Base-by-base conservation (phyloP, 2,797 vertebrate species). In the Meriones psammophilus region DNA sequence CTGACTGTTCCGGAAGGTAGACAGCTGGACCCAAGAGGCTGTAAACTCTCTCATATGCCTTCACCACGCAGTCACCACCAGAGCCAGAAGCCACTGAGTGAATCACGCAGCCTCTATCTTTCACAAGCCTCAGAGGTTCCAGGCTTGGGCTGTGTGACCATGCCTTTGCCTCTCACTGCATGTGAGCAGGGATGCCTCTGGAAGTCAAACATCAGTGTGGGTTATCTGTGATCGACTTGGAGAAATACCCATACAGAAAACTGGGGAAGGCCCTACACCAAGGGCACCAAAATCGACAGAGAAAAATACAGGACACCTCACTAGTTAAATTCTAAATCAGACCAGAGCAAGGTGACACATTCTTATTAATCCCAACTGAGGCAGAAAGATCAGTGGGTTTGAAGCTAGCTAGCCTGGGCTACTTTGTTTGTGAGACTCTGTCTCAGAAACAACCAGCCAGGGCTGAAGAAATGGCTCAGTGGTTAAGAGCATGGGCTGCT, bases 381-480 rank as follows among this genome's bases (percentile, higher is more conserved):
- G 30, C 33, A 46, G 68, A 28, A 74, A 46, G 68, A 84, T 50
- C 30, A 20, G 10, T 42, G 68, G 33, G 30, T 42, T 76, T 18
- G 20, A 84, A 62, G 39, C 39, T 73, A 62, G 39, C 39, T 73
- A 74, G 30, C 39, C 69, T 64, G 30, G 6, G 22, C 22, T 62
- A 84, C 36, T 15, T 15, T 66, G 56, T 14, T 14, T 58, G 46
- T 39, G 33, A 85, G 33, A 64, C 22, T 14, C n/a, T 50, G 2
- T n/a, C 89, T 62, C 56, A 83, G 68, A 50, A 66, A 79, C 46
- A 87, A 56, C 46, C 50, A 86, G n/a, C 46, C 46, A 56, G 69
- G 4, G 5, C 28, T 81, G 89, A 54, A 30, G 66, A 39, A 46
- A 33, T 81, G 54, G 20, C 89, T 91, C 20, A 36, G 20, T 10